Base-by-base conservation (phyloP, 2,113 vertebrate genomes). In the Hipposideros armiger region DNA sequence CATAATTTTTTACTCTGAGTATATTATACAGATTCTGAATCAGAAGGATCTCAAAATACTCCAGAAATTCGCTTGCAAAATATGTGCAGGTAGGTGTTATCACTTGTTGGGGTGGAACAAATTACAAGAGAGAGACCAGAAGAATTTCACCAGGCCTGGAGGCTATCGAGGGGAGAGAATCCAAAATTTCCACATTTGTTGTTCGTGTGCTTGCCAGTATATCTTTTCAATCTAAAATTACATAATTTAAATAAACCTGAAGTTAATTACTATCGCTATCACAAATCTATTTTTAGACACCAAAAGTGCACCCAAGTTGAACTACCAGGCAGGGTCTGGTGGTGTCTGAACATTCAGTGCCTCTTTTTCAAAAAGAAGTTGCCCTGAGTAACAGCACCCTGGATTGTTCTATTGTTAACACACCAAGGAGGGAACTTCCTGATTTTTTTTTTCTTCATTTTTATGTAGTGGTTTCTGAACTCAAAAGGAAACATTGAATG, bases 371-470 rank as follows among this genome's bases (percentile, higher is more conserved):
- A 94, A 96, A 96, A 96, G 91, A 97, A 95, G 82, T 84, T 87
- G 90, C 94, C 96, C 52, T 13, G 69, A 88, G 91, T 91, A 96
- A 96, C 47, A 47, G 77, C 78, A 8, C 45, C 9, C 90, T 66
- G 93, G 89, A 98, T 98, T 98, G 97, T 98, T 97, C 97, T 96
- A 98, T 98, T 98, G 97, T 98, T 97, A 82, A 95, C 72, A n/a
- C 56, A n/a, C 56, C 72, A 96, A 97, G 97, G 97, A 97, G 97
- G 97, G 97, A 81, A 97, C 97, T 98, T 98, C 97, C 97, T 98
- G 97, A 19, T 56, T 87, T 95, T 95, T 96, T 95, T 95, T 94
- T 52, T 5, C 76, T 77, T 78, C 86, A 42, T 64, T 97, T 98
- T 96, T 90, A 95, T 94, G 96, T 96, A 83, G 94, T 95, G 93